Conservation (phyloP, 2,113 vertebrate species). For the Syngnathus typhle region DNA sequence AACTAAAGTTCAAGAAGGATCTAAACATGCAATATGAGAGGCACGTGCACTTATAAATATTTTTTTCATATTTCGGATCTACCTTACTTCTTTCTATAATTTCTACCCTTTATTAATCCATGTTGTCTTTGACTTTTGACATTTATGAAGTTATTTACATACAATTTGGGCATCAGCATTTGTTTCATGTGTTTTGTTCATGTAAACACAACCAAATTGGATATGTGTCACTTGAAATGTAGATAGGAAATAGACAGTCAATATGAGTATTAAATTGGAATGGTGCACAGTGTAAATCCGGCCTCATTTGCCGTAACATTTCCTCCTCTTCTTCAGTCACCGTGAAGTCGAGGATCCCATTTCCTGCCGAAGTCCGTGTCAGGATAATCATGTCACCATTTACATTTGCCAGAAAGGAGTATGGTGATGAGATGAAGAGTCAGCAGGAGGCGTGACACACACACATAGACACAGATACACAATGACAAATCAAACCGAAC, state of each 20-base stretch:
- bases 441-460: slow-evolving; percentile 54
- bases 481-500: slow-evolving; percentile 35
- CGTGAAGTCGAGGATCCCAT: slow-evolving; percentile 58
- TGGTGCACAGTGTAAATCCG: neutral
- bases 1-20: neutral
- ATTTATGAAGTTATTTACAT: neutral
- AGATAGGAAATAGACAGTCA: neutral
- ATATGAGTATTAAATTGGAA: neutral
- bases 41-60: neutral
- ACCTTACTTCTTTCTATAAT: no score
- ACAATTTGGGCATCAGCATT: neutral
- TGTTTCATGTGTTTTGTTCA: neutral
- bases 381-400: slow-evolving; percentile 72
- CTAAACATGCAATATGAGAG: neutral
- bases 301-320: slow-evolving; percentile 60
- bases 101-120: neutral
- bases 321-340: slow-evolving; percentile 64
- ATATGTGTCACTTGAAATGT: slow-evolving; percentile 18
- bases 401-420: slow-evolving; percentile 69
- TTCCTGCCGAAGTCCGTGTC: slow-evolving; percentile 62
- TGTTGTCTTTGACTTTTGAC: neutral
- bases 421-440: slow-evolving; percentile 65
- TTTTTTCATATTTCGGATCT: neutral
- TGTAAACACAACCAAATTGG: slow-evolving; percentile 27
- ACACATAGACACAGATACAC: slow-evolving; percentile 10